Evolutionary conservation across 2,113 vertebrate species (phyloP), one percentile per base, ranked within the genome.

Genomic region (Dolichotis patagonum): DNA sequence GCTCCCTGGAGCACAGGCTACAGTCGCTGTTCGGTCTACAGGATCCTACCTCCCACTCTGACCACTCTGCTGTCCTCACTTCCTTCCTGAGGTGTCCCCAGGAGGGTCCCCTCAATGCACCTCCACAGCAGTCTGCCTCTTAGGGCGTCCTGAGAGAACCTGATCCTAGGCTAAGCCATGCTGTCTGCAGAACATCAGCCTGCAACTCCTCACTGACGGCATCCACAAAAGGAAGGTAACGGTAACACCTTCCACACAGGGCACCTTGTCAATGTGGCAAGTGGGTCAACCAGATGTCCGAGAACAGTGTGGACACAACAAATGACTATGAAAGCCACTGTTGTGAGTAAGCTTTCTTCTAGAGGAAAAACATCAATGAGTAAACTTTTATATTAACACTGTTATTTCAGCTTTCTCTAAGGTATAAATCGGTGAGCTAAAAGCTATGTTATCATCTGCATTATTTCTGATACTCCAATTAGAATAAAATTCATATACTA

Each of bases 401-500:
- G 30, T 69, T 58, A 77, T 93, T 92, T 71, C 30, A 82, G 35
- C 41, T 96, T 83, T 86, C 43, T 22, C 75, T 88, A 85, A 88
- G 52, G 52, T 85, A 95, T 60, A 94, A 88, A 82, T 71, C 49
- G 92, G 20, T 35, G 78, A 49, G 56, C 26, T 35, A 62, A 97
- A 71, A 62, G 43, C n/a, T 62, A 73, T n/a, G 5, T 78, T 91
- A 65, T 49, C 86, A 12, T 60, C 86, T 73, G 84, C 3, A 77
- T 77, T 80, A 95, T 94, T 95, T 60, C 78, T 91, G 41, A 83
- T 65, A 83, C n/a, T 88, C 30, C 19, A 71, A 86, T 94, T 83
- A 88, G 38, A 86, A 91, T 81, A 93, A 96, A 96, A 78, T 88
- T 87, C 90, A 92, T 17, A 60, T 41, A 77, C 26, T 69, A 88